Base-by-base conservation (phyloP, 2,888 invertebrate genomes). In the Sarcophaga carnaria region DNA sequence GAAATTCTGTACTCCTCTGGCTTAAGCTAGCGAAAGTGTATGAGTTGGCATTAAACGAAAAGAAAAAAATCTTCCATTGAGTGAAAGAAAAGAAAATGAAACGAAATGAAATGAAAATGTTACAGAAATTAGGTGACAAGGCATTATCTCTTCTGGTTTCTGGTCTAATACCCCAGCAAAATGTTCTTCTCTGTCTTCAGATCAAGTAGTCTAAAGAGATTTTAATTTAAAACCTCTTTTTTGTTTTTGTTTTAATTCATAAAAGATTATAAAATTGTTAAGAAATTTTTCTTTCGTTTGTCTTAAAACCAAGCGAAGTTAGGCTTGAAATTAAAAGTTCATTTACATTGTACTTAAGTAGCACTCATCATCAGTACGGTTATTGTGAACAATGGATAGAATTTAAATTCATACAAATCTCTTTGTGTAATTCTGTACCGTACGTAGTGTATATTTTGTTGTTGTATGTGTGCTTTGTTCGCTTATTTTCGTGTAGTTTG, bases 81-180 rank as follows among this genome's bases (percentile, higher is more conserved):
- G 10, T 37, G 37, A 54, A 54, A 12, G 14, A 49, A 14, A 49
- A 49, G 14, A 54, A 54, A 54, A 54, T 4, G 5, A 3, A 14
- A 12, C 17, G 12, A 54, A 54, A 54, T 5, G 17, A 54, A 14
- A 54, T 14, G 54, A 14, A 74, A 25, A 20, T 47, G 37, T 49
- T 47, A 80, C 47, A 62, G 25, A 78, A 84, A 87, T 84, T 87
- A 87, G 84, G 87, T 81, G 81, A 87, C 87, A 81, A 81, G 84
- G 78, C 78, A 70, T 83, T 78, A 63, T 67, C 37, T 78, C 63
- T 74, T 74, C 22, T 78, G 37, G 37, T 10, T 54, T 54, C 54
- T 54, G 54, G 54, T 17, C 4, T 62, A 37, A 77, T 8, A 4
- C 64, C 27, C 66, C 62, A 66, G 25, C 14, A 54, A 27, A 14